phyloP scores from a whole-genome alignment of 1,140 invertebrate species.

The Cyphomyrmex costatus region DNA sequence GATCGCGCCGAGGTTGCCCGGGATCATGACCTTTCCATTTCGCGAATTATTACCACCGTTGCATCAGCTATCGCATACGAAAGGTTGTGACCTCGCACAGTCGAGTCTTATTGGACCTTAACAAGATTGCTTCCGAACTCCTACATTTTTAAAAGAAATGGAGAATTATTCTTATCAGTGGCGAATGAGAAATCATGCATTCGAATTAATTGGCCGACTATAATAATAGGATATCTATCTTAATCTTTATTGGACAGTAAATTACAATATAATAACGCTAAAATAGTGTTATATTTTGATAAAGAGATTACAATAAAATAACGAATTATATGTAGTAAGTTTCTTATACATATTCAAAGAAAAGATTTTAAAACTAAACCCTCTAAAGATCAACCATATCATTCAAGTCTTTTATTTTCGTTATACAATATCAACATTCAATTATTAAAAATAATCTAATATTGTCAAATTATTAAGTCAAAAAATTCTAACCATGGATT shows the following conservation, averaged over 20 bases:
- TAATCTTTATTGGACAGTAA: too few species aligned
- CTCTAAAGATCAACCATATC: not conserved
- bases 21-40: constrained; percentile 67
- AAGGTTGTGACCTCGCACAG: constrained; percentile 10
- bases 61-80: constrained; percentile 51
- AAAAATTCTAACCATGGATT: not conserved
- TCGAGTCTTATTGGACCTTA: constrained; percentile 34
- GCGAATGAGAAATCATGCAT: not conserved
- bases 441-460: not conserved
- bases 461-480: not conserved
- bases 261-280: too few species aligned
- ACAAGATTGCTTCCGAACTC: constrained; percentile 45
- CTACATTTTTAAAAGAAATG: not conserved
- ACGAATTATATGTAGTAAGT: too few species aligned
- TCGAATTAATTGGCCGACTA: not conserved
- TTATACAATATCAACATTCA: not conserved
- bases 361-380: too few species aligned
- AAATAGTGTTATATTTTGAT: too few species aligned
- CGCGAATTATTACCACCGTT: constrained; percentile 67
- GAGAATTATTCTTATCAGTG: not conserved
- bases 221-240: too few species aligned
- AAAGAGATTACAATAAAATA: too few species aligned
- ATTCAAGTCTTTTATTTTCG: not conserved
- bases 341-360: too few species aligned
- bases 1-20: constrained; percentile 47